These are phyloP conservation scores for Vicugna pacos DNA, from an alignment of 2,113 vertebrate genomes.

Conservation along the genomic window DNA sequence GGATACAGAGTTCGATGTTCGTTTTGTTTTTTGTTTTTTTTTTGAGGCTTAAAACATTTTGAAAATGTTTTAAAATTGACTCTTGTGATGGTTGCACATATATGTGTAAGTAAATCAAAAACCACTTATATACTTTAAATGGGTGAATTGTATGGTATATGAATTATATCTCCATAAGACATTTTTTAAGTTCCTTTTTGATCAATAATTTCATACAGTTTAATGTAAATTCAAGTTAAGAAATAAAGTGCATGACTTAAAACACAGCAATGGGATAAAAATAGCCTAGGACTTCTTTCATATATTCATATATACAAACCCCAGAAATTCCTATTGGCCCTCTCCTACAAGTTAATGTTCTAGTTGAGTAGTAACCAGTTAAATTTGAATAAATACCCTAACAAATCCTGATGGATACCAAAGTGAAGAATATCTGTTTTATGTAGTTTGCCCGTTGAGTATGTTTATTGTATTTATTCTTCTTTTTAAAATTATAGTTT, in stretches of 20 bases:
- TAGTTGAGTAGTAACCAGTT: neutral
- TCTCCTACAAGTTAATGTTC: slow-evolving; percentile 13
- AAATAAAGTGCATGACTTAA: slow-evolving; percentile 41
- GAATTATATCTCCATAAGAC: neutral
- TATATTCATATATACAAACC: neutral
- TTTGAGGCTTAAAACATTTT: neutral
- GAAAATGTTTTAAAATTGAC: neutral
- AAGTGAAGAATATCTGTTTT: slow-evolving; percentile 18
- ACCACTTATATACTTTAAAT: neutral
- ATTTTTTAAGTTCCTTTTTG: neutral
- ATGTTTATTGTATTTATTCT: neutral
- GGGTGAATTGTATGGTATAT: neutral
- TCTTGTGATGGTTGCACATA: neutral
- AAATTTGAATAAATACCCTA: slow-evolving; percentile 17
- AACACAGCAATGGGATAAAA: slow-evolving; percentile 2
- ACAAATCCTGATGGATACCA: slow-evolving; percentile 9
- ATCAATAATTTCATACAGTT: neutral
- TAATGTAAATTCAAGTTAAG: slow-evolving; percentile 47
- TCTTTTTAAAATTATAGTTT: neutral
- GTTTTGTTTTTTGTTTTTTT: neutral
- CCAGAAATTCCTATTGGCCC: neutral
- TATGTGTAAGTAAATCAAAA: neutral
- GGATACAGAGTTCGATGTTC: neutral
- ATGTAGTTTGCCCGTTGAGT: neutral
- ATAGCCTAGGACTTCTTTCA: neutral